These are phyloP conservation scores for Sander vitreus DNA, from an alignment of 2,113 vertebrate genomes.

Conservation along the genomic window DNA sequence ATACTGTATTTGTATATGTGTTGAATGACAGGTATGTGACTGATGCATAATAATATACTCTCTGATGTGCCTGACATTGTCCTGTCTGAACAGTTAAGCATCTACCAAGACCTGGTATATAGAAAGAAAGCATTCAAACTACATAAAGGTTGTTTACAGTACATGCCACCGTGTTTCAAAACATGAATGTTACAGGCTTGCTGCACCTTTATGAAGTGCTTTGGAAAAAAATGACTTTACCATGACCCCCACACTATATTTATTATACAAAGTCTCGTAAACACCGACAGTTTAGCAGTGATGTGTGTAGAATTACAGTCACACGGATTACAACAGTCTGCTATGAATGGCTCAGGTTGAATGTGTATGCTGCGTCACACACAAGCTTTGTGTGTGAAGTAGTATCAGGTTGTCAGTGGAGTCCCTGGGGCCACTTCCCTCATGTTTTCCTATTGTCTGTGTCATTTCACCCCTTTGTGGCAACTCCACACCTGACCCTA, in stretches of 20 bases:
- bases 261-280: not conserved
- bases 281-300: not conserved
- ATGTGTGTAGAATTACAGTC: slow-evolving; percentile 12
- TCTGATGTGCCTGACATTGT: slow-evolving; percentile 45
- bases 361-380: not conserved
- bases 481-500: slow-evolving; percentile 38
- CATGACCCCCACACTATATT: not conserved
- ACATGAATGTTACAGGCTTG: not conserved
- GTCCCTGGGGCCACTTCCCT: slow-evolving; percentile 37
- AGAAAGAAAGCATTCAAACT: not conserved
- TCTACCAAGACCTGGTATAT: not conserved
- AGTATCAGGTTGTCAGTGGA: slow-evolving; percentile 6
- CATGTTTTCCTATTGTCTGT: slow-evolving; percentile 48
- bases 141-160: not conserved
- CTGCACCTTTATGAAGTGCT: not conserved
- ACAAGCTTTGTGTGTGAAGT: slow-evolving; percentile 15
- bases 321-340: slow-evolving; percentile 21
- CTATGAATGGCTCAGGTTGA: slow-evolving; percentile 27
- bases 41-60: slow-evolving; percentile 53
- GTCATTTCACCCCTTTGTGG: slow-evolving; percentile 28
- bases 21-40: slow-evolving; percentile 44
- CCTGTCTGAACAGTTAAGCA: slow-evolving; percentile 53
- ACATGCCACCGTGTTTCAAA: not conserved
- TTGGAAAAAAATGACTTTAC: slow-evolving; percentile 13
- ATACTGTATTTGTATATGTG: slow-evolving; percentile 20